Conservation (phyloP, 2,113 vertebrate species). For the Dicerorhinus sumatrensis region DNA sequence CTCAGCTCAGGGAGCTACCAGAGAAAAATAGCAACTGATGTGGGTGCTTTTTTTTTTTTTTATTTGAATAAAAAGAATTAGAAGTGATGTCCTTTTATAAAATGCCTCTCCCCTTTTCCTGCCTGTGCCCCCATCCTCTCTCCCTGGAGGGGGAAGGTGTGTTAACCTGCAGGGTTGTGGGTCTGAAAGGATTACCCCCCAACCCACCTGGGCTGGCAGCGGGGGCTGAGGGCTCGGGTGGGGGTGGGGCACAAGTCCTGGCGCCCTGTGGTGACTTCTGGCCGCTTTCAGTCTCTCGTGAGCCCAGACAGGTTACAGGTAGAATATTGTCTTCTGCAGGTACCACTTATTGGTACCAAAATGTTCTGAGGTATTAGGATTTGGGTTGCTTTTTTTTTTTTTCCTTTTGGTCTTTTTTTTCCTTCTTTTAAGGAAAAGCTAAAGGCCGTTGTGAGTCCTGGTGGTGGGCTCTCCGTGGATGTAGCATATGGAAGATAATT, state of each 20-base stretch:
- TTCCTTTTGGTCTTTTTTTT: slow-evolving; percentile 11
- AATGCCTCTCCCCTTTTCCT: slow-evolving; percentile 77
- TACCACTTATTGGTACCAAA: slow-evolving; percentile 77
- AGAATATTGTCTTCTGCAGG: not conserved
- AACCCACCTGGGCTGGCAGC: not conserved
- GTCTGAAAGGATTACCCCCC: not conserved
- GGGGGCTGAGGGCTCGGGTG: not conserved
- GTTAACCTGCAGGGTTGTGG: not conserved
- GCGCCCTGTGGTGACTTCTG: not conserved
- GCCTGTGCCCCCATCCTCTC: not conserved
- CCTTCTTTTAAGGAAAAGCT: slow-evolving; percentile 67
- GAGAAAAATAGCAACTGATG: slow-evolving; percentile 85
- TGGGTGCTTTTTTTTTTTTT: slow-evolving; percentile 79
- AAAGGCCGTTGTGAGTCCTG: slow-evolving; percentile 82
- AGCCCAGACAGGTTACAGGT: slow-evolving; percentile 50
- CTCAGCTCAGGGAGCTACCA: slow-evolving; percentile 89
- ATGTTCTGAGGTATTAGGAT: slow-evolving; percentile 64
- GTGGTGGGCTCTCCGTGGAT: slow-evolving; percentile 83
- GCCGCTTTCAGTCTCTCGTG: slow-evolving; percentile 53
- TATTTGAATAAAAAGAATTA: slow-evolving; percentile 88
- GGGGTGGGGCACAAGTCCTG: not conserved
- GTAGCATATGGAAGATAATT: slow-evolving; percentile 85
- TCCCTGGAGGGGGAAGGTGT: not conserved
- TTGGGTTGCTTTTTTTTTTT: not conserved
- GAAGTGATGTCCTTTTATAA: slow-evolving; percentile 85